Conservation (phyloP, 2,797 vertebrate species). For the Enteromius argenteus region DNA sequence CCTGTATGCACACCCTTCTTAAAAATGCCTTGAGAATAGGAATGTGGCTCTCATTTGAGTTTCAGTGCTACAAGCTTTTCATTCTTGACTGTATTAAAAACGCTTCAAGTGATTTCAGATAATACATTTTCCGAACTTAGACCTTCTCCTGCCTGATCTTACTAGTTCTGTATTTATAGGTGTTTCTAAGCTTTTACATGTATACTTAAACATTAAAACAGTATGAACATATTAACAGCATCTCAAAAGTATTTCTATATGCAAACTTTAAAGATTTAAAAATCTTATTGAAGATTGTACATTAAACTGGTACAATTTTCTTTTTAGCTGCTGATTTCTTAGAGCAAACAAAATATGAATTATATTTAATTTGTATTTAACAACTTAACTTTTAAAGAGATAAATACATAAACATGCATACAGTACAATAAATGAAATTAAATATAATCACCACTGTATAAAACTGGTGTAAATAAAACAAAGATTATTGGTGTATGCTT, state of each 20-base stretch:
- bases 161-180: background rate
- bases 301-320: background rate
- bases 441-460: background rate
- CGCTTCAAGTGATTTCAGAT: no score
- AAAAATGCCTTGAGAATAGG: background rate
- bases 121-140: no score
- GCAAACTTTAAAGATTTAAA: background rate
- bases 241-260: background rate
- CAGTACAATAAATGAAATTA: background rate
- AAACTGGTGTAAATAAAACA: background rate
- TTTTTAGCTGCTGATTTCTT: background rate
- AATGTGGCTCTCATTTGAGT: background rate
- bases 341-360: background rate
- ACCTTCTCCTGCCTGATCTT: background rate
- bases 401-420: background rate
- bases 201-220: background rate
- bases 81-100: no score
- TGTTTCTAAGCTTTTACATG: background rate
- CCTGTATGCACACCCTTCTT: background rate
- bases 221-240: background rate
- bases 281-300: background rate
- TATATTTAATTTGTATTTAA: background rate
- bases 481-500: no score
- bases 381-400: background rate
- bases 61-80: background rate